Conservation (phyloP, 2,797 vertebrate genomes). For the Gymnocypris eckloni region DNA sequence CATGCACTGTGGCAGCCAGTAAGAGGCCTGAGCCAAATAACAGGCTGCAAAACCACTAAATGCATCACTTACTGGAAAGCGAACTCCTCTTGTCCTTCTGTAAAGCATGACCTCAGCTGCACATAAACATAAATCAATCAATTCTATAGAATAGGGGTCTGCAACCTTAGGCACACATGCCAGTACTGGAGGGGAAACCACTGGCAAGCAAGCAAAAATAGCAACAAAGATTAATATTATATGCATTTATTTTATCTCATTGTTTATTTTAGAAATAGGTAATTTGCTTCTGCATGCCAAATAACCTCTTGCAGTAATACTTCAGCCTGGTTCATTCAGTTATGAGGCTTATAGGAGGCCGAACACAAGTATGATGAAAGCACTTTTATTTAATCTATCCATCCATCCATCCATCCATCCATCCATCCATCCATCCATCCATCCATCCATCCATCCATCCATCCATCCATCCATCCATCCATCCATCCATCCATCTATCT, state of each 20-base stretch:
- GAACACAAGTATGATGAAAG: not conserved
- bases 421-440: not conserved
- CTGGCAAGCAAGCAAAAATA: not conserved
- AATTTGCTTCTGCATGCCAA: not conserved
- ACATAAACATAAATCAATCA: conserved; percentile 7
- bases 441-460: not conserved
- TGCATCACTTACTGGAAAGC: conserved; percentile 35
- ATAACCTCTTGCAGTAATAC: not conserved
- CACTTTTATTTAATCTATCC: not conserved
- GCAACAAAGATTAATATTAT: not conserved
- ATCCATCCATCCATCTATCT: accelerated
- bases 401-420: not conserved
- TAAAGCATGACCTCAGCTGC: conserved; percentile 35
- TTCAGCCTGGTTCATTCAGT: not conserved
- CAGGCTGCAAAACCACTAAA: conserved; percentile 21
- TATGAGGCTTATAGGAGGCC: not conserved
- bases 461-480: not conserved
- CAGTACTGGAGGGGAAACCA: not conserved
- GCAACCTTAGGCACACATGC: not conserved
- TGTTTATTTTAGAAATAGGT: not conserved
- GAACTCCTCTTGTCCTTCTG: conserved; percentile 24
- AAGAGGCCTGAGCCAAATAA: conserved; percentile 24
- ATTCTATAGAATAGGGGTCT: not conserved
- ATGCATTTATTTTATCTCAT: not conserved
- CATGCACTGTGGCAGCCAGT: not conserved